Conservation (phyloP, 2,888 invertebrate genomes). For the Synergus itoensis region DNA sequence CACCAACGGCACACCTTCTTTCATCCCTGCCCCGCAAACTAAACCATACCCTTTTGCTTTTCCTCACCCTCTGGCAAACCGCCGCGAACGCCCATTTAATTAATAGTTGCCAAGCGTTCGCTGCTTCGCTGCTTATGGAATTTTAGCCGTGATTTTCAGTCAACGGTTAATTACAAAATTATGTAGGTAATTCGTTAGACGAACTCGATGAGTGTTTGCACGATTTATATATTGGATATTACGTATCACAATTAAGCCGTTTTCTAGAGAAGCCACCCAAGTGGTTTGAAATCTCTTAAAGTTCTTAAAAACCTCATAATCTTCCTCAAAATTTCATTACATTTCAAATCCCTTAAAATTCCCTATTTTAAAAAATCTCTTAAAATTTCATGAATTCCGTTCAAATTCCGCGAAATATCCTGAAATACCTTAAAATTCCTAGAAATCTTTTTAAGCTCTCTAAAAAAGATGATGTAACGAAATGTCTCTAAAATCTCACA, state of each 20-base stretch:
- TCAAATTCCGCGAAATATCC: too few relatives aligned
- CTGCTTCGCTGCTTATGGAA: slow-evolving; percentile 43
- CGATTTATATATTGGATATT: neutral
- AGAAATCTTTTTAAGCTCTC: too few relatives aligned
- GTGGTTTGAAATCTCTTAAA: too few relatives aligned
- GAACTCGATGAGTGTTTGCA: slow-evolving; percentile 11
- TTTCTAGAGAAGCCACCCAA: too few relatives aligned
- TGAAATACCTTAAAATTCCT: too few relatives aligned
- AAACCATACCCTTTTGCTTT: neutral
- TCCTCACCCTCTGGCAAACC: slow-evolving; percentile 36
- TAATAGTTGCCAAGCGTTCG: slow-evolving; percentile 44
- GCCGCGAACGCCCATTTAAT: slow-evolving; percentile 45
- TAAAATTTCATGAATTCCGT: too few relatives aligned
- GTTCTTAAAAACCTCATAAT: too few relatives aligned
- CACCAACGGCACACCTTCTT: slow-evolving; percentile 22
- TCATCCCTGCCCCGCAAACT: neutral
- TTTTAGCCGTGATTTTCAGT: slow-evolving; percentile 39
- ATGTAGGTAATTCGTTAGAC: slow-evolving; percentile 21
- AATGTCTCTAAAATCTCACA: too few relatives aligned
- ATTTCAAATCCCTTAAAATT: too few relatives aligned
- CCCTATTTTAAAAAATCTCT: too few relatives aligned
- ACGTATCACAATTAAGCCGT: neutral
- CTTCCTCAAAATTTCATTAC: too few relatives aligned
- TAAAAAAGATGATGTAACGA: too few relatives aligned
- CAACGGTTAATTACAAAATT: slow-evolving; percentile 41